A percentile compares a stretch with the other conserved stretches of the same genome.
These are phyloP conservation scores for Drosophila nannoptera DNA, from an alignment of 1,140 invertebrate species.

Conservation along the genomic window DNA sequence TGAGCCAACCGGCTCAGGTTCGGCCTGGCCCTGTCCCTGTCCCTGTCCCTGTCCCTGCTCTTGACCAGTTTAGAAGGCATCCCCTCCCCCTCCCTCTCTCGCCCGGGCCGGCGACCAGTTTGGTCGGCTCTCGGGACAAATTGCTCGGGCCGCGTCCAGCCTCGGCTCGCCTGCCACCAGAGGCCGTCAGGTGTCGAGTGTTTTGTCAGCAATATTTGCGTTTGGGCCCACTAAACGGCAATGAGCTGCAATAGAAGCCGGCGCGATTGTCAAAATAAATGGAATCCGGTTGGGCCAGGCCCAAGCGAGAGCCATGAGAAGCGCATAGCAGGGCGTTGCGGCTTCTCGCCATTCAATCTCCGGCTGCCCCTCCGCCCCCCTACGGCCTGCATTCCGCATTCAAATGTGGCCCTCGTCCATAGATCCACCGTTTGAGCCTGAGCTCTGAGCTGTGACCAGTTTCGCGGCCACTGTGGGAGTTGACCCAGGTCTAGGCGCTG, in stretches of 20 bases:
- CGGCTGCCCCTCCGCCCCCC: no score
- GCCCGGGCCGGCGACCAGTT: slow-evolving; percentile 58
- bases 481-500: slow-evolving; percentile 64
- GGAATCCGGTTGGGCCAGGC: slow-evolving; percentile 23
- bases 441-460: slow-evolving; percentile 23
- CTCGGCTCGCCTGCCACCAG: slow-evolving; percentile 16
- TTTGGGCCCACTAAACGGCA: slow-evolving; percentile 50
- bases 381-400: not conserved
- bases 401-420: not conserved
- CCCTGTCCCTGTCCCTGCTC: slow-evolving; percentile 24
- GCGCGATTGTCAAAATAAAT: slow-evolving; percentile 36
- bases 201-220: slow-evolving; percentile 74
- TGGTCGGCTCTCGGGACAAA: slow-evolving; percentile 64
- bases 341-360: no score
- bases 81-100: slow-evolving; percentile 1
- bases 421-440: not conserved
- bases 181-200: slow-evolving; percentile 73
- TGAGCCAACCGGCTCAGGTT: slow-evolving; percentile 57
- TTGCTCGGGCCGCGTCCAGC: slow-evolving; percentile 49
- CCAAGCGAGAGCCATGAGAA: no score
- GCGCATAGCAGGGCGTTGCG: no score
- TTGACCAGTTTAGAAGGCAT: slow-evolving; percentile 40
- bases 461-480: slow-evolving; percentile 30
- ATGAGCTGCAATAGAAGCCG: slow-evolving; percentile 28
- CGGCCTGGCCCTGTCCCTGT: slow-evolving; percentile 13